These are phyloP conservation scores for Calephelis virginiensis DNA, from an alignment of 1,140 invertebrate genomes.

Conservation along the genomic window DNA sequence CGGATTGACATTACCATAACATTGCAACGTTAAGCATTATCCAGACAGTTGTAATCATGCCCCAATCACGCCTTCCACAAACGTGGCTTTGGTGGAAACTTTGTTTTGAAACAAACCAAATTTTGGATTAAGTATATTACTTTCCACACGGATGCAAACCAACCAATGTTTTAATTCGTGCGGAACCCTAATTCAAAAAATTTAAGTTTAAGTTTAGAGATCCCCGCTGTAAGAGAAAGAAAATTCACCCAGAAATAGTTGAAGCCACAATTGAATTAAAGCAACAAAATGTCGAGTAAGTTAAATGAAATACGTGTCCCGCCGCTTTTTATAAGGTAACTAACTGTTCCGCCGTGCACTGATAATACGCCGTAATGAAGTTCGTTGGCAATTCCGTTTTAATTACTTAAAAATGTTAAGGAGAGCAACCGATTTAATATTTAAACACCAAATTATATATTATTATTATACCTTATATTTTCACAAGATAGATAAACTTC, in stretches of 20 bases:
- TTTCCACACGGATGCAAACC: too few species aligned
- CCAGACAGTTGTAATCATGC: too few species aligned
- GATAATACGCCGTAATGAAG: slow-evolving; percentile 64
- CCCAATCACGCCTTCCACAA: too few species aligned
- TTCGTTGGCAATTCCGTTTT: slow-evolving; percentile 61
- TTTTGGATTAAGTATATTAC: too few species aligned
- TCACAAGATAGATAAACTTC: too few species aligned
- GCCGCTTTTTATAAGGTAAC: slow-evolving; percentile 44
- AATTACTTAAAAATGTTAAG: slow-evolving; percentile 50
- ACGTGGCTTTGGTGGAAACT: too few species aligned
- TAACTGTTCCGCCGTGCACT: slow-evolving; percentile 62
- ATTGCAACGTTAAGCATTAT: too few species aligned
- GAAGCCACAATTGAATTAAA: neutral
- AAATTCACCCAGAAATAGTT: neutral
- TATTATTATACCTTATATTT: neutral
- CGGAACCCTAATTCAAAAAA: too few species aligned
- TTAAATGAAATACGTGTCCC: slow-evolving; percentile 8
- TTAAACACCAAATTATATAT: neutral
- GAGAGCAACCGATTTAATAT: slow-evolving; percentile 32
- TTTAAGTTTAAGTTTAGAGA: too few species aligned
- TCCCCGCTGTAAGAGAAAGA: neutral
- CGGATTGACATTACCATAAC: too few species aligned
- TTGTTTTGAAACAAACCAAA: too few species aligned
- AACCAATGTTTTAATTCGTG: too few species aligned
- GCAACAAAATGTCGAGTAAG: slow-evolving; percentile 4